Conservation (phyloP, 2,113 vertebrate species). For the Oenanthe oenanthe region DNA sequence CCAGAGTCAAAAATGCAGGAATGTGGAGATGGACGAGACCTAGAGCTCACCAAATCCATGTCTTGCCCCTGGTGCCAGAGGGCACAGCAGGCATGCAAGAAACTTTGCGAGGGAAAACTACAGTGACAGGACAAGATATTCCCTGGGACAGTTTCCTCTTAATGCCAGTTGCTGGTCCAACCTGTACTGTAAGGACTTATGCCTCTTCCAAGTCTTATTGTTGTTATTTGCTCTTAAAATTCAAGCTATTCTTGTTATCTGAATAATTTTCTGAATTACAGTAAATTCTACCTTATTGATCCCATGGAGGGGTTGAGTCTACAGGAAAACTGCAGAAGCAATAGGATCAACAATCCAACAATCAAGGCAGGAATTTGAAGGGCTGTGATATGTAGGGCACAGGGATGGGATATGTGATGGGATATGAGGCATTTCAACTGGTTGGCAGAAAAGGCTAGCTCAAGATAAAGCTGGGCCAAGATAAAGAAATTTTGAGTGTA, state of each 20-base stretch:
- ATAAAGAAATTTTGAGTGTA: slow-evolving; percentile 2
- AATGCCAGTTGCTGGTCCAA: not conserved
- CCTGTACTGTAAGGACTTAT: not conserved
- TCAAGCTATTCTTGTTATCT: not conserved
- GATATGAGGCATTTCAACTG: not conserved
- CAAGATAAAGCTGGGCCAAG: not conserved
- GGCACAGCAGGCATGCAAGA: not conserved
- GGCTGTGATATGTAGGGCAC: not conserved
- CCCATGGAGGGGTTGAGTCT: not conserved
- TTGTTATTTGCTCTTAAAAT: not conserved
- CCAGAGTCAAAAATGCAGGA: not conserved
- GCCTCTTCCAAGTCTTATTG: not conserved
- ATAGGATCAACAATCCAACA: not conserved
- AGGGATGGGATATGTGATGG: not conserved
- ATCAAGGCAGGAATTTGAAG: not conserved
- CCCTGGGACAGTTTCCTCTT: not conserved
- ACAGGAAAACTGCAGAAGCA: not conserved
- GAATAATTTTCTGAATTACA: not conserved
- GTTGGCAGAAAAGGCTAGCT: not conserved
- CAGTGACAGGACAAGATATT: not conserved
- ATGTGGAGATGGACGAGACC: not conserved
- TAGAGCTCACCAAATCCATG: not conserved
- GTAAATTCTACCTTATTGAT: not conserved
- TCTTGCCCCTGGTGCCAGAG: not conserved
- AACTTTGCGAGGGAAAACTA: not conserved